Conservation (phyloP, 2,797 vertebrate genomes). For the Alexandromys oeconomus region DNA sequence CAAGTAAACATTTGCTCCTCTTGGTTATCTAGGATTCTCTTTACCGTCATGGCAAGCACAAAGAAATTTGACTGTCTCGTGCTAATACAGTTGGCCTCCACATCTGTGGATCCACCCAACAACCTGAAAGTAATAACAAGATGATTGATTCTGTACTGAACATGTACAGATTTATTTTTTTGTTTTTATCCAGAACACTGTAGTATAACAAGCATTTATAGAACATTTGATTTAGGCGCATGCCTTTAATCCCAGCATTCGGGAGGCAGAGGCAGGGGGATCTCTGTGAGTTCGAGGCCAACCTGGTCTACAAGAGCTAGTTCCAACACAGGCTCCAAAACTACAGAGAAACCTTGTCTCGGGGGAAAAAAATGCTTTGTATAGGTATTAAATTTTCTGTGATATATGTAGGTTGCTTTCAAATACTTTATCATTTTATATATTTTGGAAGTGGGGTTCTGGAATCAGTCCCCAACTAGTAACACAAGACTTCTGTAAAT, state of each 20-base stretch:
- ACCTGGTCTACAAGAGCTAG: no score
- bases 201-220: not conserved
- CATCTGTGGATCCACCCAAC: not conserved
- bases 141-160: not conserved
- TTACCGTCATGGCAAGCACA: conserved; percentile 30
- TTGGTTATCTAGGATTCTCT: conserved; percentile 42
- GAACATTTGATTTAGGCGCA: not conserved
- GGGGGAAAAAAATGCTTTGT: not conserved
- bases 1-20: conserved; percentile 38
- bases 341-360: no score
- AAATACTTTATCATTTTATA: not conserved
- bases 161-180: not conserved
- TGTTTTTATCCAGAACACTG: not conserved
- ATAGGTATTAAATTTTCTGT: not conserved
- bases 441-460: not conserved
- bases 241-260: no score
- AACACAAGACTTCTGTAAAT: not conserved
- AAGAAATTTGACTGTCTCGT: not conserved
- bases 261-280: no score
- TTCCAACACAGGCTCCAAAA: no score
- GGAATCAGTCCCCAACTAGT: not conserved
- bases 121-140: not conserved
- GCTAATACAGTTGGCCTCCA: not conserved
- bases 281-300: no score
- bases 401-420: not conserved